Evolutionary conservation across 2,888 invertebrate species (phyloP).

Genomic region (Agelastica alni): DNA sequence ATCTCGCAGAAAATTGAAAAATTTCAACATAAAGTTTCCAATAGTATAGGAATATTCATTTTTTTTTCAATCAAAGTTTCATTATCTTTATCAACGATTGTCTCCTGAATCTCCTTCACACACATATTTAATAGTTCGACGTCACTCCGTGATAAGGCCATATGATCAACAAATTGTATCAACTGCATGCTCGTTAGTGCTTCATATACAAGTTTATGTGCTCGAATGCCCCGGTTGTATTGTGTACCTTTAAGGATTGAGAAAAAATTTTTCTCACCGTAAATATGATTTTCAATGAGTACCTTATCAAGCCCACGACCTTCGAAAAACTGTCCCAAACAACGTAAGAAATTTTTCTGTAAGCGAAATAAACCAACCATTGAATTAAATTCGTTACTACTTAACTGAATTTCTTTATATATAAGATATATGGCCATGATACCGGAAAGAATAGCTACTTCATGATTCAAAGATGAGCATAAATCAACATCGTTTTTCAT

Average conservation of each 20-base stretch:
- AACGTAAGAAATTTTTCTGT: neutral
- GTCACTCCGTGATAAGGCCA: no score
- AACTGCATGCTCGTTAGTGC: neutral
- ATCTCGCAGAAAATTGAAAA: no score
- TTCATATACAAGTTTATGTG: no score
- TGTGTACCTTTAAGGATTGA: neutral
- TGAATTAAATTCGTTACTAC: neutral
- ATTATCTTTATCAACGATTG: neutral
- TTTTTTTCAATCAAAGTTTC: neutral
- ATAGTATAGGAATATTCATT: neutral
- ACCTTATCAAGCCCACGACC: neutral
- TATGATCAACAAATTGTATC: no score
- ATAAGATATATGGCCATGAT: neutral
- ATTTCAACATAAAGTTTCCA: neutral
- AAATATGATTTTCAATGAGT: neutral
- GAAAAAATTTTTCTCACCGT: neutral
- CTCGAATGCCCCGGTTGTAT: no score
- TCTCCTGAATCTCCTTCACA: neutral
- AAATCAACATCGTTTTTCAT: no score
- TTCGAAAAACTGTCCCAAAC: neutral
- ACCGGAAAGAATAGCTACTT: neutral
- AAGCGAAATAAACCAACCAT: conserved; percentile 1
- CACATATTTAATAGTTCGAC: no score
- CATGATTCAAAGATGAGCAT: neutral
- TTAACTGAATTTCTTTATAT: neutral